Percentiles rank a stretch among this genome's conserved stretches.
Conservation (phyloP, 2,113 vertebrate species). For the Pongo abelii region DNA sequence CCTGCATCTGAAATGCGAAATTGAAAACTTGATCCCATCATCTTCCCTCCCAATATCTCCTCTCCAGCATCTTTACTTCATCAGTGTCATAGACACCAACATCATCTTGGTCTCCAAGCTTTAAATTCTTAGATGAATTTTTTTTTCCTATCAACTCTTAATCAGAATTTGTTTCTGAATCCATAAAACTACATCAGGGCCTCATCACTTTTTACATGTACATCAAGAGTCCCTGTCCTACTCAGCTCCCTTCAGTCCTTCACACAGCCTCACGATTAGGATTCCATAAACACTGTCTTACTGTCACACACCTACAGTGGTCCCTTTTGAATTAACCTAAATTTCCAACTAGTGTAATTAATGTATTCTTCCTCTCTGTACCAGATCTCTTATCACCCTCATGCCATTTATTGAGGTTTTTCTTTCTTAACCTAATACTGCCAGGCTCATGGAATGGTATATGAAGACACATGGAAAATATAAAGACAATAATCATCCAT, state of each 20-base stretch:
- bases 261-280: background rate
- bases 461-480: conserved; percentile 26
- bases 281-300: background rate
- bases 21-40: background rate
- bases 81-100: background rate
- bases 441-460: background rate
- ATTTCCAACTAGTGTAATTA: background rate
- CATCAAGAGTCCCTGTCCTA: background rate
- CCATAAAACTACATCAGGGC: background rate
- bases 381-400: background rate
- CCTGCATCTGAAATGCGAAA: conserved; percentile 1
- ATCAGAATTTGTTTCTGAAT: background rate
- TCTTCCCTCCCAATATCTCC: background rate
- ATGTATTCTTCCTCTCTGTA: background rate
- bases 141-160: background rate
- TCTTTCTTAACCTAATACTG: background rate
- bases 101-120: background rate
- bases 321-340: background rate
- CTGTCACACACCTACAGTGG: background rate
- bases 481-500: background rate
- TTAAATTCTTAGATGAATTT: background rate
- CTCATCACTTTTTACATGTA: background rate
- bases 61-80: background rate
- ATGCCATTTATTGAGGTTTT: background rate
- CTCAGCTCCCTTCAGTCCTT: background rate